Conservation (phyloP, 2,797 vertebrate species). For the Acrossocheilus fasciatus region DNA sequence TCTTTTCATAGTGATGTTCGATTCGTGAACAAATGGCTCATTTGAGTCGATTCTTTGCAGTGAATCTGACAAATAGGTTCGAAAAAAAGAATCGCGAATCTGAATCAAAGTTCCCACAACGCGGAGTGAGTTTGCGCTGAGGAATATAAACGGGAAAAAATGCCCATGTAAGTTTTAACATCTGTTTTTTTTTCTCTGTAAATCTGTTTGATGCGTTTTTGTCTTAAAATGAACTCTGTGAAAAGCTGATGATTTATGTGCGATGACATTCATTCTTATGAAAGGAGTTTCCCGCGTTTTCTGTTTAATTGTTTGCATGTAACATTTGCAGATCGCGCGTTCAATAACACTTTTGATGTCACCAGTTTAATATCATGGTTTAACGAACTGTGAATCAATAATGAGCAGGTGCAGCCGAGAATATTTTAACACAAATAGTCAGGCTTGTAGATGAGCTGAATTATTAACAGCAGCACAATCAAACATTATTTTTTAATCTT, state of each 20-base stretch:
- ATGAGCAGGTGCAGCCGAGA: not conserved
- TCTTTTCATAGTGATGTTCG: not conserved
- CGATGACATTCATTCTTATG: not conserved
- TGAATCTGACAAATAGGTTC: not conserved
- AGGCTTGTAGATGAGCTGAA: too few relatives aligned
- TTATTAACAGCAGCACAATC: not conserved
- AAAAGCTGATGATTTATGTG: not conserved
- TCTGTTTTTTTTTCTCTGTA: not conserved
- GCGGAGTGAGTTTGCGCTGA: not conserved
- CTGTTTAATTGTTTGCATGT: not conserved
- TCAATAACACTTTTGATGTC: not conserved
- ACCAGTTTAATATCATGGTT: not conserved
- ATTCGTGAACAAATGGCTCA: not conserved
- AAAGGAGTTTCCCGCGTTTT: not conserved
- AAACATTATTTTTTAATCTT: not conserved
- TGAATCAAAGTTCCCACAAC: not conserved
- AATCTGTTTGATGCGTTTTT: not conserved
- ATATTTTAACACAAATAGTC: not conserved
- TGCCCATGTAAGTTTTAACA: not conserved
- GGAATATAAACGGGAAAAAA: not conserved
- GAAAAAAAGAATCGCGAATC: not conserved
- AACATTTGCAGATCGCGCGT: not conserved
- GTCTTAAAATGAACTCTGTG: not conserved
- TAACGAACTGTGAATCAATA: not conserved
- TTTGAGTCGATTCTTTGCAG: not conserved